These are phyloP conservation scores for Rhinichthys klamathensis DNA, from an alignment of 2,113 vertebrate genomes.

Conservation along the genomic window DNA sequence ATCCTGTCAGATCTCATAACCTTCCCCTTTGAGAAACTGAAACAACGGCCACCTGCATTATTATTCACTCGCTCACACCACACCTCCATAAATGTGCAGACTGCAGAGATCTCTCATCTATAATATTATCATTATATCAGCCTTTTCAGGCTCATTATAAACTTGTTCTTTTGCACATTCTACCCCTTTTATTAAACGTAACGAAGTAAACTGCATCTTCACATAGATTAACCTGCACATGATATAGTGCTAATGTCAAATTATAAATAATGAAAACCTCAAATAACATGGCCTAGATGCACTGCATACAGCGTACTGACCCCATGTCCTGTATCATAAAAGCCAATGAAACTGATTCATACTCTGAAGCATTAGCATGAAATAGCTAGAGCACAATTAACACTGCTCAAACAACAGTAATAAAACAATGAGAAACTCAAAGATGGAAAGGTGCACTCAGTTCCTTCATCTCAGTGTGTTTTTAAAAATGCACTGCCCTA, in stretches of 20 bases:
- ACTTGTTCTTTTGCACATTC: background rate
- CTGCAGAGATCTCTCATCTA: background rate
- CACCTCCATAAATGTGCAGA: background rate
- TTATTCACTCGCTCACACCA: conserved; percentile 7
- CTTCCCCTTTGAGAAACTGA: conserved; percentile 71
- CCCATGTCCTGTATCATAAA: background rate
- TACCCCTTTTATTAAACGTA: background rate
- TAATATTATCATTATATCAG: background rate
- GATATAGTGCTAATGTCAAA: background rate
- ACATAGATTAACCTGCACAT: background rate
- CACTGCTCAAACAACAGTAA: background rate
- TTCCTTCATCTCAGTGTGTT: background rate
- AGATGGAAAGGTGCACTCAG: background rate
- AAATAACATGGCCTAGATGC: background rate
- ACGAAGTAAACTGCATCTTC: background rate
- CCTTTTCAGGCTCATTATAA: conserved; percentile 4
- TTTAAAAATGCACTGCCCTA: background rate
- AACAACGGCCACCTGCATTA: conserved; percentile 32
- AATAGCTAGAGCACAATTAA: background rate
- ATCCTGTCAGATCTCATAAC: conserved; percentile 57
- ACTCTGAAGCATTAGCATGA: background rate
- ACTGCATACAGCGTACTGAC: background rate
- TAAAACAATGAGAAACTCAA: background rate
- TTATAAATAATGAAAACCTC: background rate
- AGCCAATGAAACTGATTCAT: background rate